Base-by-base conservation (phyloP, 2,113 vertebrate species). In the Pimephales promelas region DNA sequence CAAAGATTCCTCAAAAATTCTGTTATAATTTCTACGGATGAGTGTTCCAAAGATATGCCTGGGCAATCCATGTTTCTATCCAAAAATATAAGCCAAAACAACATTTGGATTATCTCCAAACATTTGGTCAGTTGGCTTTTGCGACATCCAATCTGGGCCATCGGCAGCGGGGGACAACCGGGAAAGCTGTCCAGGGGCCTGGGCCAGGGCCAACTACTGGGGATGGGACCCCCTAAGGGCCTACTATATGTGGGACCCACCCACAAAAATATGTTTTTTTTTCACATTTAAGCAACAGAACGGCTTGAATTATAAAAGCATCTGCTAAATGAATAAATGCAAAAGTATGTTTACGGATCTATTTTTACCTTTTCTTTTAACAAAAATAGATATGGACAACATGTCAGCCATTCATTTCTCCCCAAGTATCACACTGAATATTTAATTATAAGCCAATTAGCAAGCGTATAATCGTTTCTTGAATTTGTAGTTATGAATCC, bases 41-140 rank as follows among this genome's bases (percentile, higher is more conserved):
- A 72, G 40, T 45, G 40, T 72, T 72, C 70, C 70, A 47, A 72
- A 72, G 40, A 13, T 26, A 47, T 22, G n/a, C 11, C 70, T 3
- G 40, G n/a, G 26, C 40, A 72, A 26, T 72, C 16, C 47, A 11
- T 20, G 3, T 75, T 75, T 75, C 72, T 10, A 52, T 72, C 40
- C 68, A 72, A 54, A 68, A 9, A 54, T 26, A 68, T 36, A 52
- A 49, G 34, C 61, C 80, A 70, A 16, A 1, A 52, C 59, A 81
- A 22, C 18, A 82, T 45, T 28, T 54, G 72, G 52, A 78, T 52
- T 20, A 2, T 24, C 49, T 54, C 83, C 83, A 84, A 84, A 78
- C 49, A 59, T 84, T 70, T 71, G 83, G 62, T 78, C 64, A 79
- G n/a, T 84, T 84, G 47, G n/a, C 47, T 70, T 31, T 71, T 59